Percentiles rank a stretch among this genome's conserved stretches.
Evolutionary conservation across 2,113 vertebrate species (phyloP).

Genomic region (Phoenicopterus ruber): DNA sequence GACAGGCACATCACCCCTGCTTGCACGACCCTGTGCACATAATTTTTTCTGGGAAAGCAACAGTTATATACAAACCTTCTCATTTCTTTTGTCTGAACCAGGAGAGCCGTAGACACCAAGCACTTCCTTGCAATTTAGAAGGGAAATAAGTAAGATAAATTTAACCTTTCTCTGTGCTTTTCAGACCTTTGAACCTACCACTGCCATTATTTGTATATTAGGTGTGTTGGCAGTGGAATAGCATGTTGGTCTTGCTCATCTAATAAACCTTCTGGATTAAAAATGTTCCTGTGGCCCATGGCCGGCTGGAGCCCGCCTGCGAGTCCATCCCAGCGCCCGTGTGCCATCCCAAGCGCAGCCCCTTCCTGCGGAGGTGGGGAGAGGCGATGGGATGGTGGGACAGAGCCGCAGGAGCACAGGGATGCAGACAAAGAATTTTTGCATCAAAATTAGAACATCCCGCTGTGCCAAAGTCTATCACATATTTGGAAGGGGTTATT

Average conservation of each 20-base stretch:
- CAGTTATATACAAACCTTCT: not conserved
- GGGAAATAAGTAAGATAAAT: not conserved
- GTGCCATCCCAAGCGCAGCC: not conserved
- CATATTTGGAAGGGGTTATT: not conserved
- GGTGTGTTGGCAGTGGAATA: not conserved
- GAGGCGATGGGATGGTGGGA: not conserved
- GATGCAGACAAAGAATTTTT: not conserved
- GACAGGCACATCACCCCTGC: rapidly evolving
- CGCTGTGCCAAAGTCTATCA: not conserved
- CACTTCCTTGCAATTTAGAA: not conserved
- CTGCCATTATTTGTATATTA: not conserved
- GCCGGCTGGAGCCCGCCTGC: not conserved
- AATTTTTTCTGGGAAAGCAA: not conserved
- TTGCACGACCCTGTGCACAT: not conserved
- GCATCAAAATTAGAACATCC: not conserved
- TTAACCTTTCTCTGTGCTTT: not conserved
- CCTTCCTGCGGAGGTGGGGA: not conserved
- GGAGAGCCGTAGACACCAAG: not conserved
- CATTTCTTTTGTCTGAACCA: not conserved
- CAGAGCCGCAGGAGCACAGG: not conserved
- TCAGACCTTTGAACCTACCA: not conserved
- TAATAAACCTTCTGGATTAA: not conserved
- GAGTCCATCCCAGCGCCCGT: not conserved
- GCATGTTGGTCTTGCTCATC: not conserved
- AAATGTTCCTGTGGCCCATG: not conserved